Conservation (phyloP, 2,888 invertebrate genomes). For the Synanthedon tipuliformis region DNA sequence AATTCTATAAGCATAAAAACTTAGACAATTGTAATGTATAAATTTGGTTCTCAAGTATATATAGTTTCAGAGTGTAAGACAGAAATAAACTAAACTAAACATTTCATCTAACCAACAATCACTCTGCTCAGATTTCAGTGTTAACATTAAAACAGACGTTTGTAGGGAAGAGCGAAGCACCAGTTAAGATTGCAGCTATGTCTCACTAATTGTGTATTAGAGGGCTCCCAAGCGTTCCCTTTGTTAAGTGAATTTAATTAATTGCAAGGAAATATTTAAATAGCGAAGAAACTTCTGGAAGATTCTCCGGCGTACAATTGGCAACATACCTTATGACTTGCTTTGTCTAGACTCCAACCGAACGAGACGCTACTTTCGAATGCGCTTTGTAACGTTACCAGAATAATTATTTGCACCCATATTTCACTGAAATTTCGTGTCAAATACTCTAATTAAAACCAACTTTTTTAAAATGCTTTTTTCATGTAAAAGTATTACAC, state of each 20-base stretch:
- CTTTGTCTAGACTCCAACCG: constrained; percentile 11
- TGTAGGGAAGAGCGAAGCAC: constrained; percentile 4
- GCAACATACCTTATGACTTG: constrained; percentile 7
- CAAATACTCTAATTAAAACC: too few species aligned
- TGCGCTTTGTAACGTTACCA: constrained; percentile 4
- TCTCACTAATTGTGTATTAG: constrained; percentile 55
- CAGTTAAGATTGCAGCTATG: constrained; percentile 40
- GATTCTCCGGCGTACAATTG: constrained; percentile 9
- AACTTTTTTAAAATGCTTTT: too few species aligned
- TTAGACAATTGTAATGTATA: too few species aligned
- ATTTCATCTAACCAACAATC: neutral
- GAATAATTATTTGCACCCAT: neutral
- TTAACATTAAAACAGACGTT: constrained; percentile 2
- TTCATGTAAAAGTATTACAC: too few species aligned
- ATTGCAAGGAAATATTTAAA: constrained; percentile 64
- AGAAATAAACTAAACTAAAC: neutral
- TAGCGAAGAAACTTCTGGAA: constrained; percentile 14
- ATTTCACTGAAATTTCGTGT: too few species aligned
- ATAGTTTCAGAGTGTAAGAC: neutral
- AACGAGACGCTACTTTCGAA: constrained; percentile 4
- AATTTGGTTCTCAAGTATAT: too few species aligned
- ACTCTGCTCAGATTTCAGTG: neutral
- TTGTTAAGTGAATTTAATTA: constrained; percentile 63
- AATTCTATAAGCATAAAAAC: too few species aligned
- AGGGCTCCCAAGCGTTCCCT: constrained; percentile 36